A percentile compares a stretch with the other conserved stretches of the same genome.
phyloP scores from a whole-genome alignment of 2,113 vertebrate species.

The Cervus canadensis region DNA sequence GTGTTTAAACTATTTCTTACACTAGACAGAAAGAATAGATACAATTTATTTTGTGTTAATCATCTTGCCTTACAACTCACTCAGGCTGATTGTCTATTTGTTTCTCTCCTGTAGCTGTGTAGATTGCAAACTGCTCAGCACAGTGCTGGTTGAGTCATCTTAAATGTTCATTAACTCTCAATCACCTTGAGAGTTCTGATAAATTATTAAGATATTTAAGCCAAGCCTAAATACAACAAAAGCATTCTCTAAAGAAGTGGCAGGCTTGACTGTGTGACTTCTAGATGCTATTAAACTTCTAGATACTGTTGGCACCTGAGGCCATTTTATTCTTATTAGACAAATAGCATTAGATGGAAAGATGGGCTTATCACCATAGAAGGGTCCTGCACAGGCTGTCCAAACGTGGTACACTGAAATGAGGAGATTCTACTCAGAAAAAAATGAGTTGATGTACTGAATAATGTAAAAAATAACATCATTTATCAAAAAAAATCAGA shows the following conservation, averaged over 20 bases:
- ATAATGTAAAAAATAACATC: background rate
- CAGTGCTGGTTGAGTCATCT: background rate
- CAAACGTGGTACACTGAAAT: background rate
- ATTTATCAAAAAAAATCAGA: background rate
- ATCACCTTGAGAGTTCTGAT: background rate
- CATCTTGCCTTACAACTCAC: background rate
- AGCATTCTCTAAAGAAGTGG: background rate
- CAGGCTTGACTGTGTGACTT: background rate
- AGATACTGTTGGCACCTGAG: background rate
- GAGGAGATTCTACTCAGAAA: background rate
- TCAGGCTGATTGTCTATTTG: background rate
- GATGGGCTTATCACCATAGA: background rate
- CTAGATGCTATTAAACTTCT: background rate
- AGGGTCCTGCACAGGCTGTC: background rate
- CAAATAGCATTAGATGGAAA: background rate
- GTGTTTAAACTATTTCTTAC: background rate
- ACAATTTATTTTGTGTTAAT: constrained; percentile 1
- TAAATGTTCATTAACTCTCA: background rate
- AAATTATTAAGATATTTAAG: background rate
- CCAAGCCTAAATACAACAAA: background rate
- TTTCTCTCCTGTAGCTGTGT: background rate
- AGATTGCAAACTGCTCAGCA: background rate
- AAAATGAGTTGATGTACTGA: background rate
- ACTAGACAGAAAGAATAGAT: background rate
- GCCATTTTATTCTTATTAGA: background rate